Evolutionary conservation across 1,140 invertebrate genomes (phyloP).

Genomic region (Lerema accius): DNA sequence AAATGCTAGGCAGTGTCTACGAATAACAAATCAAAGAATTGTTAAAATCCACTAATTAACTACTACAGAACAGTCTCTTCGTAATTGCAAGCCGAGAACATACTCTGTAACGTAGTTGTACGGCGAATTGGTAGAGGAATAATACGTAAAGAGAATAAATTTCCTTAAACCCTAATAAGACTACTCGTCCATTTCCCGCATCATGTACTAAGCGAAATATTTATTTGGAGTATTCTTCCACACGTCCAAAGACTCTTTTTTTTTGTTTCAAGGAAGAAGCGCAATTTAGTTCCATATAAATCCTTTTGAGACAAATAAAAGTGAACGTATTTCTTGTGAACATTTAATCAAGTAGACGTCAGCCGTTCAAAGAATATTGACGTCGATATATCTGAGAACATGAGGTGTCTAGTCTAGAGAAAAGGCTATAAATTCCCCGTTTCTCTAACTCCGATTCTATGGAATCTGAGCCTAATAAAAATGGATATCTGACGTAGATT

Average conservation of each 20-base stretch:
- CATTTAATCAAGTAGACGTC: conserved; percentile 33
- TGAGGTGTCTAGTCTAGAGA: conserved; percentile 3
- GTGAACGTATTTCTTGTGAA: conserved; percentile 31
- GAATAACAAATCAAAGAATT: no score
- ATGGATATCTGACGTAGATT: neutral
- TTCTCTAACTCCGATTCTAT: neutral
- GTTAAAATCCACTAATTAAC: no score
- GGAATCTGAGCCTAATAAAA: neutral
- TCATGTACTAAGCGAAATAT: no score
- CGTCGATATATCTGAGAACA: conserved; percentile 26
- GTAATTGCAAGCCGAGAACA: no score
- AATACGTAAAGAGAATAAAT: no score
- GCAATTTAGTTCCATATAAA: conserved; percentile 18
- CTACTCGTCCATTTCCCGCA: no score
- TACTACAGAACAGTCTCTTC: no score
- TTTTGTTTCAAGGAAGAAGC: conserved; percentile 8
- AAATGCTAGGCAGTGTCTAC: no score
- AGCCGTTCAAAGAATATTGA: conserved; percentile 30
- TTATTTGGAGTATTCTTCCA: neutral
- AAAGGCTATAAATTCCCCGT: conserved; percentile 1
- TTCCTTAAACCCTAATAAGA: no score
- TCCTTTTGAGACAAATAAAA: conserved; percentile 20
- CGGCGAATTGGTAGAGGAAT: no score
- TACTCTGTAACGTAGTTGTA: no score
- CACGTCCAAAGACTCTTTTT: neutral